Base-by-base conservation (phyloP, 2,888 invertebrate genomes). In the Parapristionchus giblindavisi region DNA sequence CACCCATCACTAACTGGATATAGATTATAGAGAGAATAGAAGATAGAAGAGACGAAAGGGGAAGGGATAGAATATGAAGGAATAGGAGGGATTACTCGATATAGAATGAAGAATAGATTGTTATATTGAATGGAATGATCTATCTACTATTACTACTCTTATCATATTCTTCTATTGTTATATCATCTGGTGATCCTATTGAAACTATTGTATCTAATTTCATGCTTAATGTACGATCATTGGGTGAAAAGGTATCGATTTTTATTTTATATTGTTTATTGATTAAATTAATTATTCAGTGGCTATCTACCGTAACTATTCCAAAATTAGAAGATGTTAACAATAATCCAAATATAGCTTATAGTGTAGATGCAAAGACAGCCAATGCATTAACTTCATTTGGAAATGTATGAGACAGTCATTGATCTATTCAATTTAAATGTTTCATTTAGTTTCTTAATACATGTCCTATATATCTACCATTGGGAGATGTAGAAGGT, bases 191-290 rank as follows among this genome's bases (percentile, higher is more conserved):
- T 27, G 72, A 72, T 72, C 72, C 72, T 11, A 40, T 72, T 8
- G 72, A 72, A 32, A 43, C 51, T 21, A 72, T 72, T 34, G 72
- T 72, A 8, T 72, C 72, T 40, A 72, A 72, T 34, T 72, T 72
- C 48, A 51, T 72, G 48, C 38, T 72, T 14, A 43, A 58, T 24
- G 72, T 72, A 11, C 14, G 60, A 34, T 72, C 72, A 8, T 43
- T 72, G 58, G 72, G 72, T 11, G 72, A 72, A 34, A 72, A 72
- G 72, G 72, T 60, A 34, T n/a, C 29, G n/a, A n/a, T n/a, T n/a
- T n/a, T n/a, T n/a, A n/a, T n/a, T n/a, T n/a, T n/a, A n/a, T n/a
- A n/a, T n/a, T n/a, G n/a, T n/a, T 48, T 38, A n/a, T 40, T 63
- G 14, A 11, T 40, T 38, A 24, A 40, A 40, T 2, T 63, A 3